Base-by-base conservation (phyloP, 2,888 invertebrate genomes). In the Iselma pallidipennis region DNA sequence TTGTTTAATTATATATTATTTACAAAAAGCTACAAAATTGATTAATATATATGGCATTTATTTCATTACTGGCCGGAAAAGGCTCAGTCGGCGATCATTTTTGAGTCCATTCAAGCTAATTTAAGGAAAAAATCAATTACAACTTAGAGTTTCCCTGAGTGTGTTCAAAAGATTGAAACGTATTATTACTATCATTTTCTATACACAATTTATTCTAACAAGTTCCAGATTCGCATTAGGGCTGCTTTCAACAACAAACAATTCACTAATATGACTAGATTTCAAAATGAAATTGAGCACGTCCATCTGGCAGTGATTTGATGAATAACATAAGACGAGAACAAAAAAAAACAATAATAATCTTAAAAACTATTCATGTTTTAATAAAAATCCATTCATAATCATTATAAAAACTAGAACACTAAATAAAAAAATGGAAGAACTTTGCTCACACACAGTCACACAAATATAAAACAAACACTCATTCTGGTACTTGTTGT, bases 11-110 rank as follows among this genome's bases (percentile, higher is more conserved):
- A 33, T 25, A 49, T 25, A 33, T 42, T 60, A 61, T 65, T 55
- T 61, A 64, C 57, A 64, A 29, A 16, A 29, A 23, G 55, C 54
- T 63, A 62, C 16, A 16, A 37, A 33, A 33, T 58, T 28, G 66
- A 66, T 72, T 74, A 74, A 70, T 75, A n/a, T n/a, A n/a, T n/a
- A 75, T 75, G 75, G 74, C 75, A 69, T 68, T 66, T 37, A 2
- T 37, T 5, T 33, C 14, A 60, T 72, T 69, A 72, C 71, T 71
- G 72, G 72, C 72, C 67, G 58, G 61, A 57, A 59, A 53, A 64
- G 57, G 57, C 60, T 52, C 52, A 58, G 55, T 26, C 14, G 48
- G 48, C 25, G 5, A 28, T 19, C 49, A 31, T 16, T 26, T n/a
- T n/a, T n/a, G n/a, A n/a, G n/a, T n/a, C n/a, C n/a, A n/a, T n/a